These are phyloP conservation scores for Sorex fumeus DNA, from an alignment of 2,113 vertebrate genomes.

Conservation along the genomic window DNA sequence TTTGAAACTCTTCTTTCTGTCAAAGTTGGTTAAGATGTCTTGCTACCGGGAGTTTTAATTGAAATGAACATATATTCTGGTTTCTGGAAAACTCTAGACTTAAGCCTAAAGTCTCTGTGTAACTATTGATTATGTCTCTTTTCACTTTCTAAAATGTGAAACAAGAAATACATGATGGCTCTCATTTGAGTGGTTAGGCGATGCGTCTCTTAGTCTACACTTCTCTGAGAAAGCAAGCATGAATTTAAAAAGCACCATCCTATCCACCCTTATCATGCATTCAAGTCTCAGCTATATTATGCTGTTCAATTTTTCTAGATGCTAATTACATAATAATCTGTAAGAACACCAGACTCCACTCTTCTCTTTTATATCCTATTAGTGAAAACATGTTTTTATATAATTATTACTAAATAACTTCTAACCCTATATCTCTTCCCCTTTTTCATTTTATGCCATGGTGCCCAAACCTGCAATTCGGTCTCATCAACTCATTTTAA, in stretches of 20 bases:
- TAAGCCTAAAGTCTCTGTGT: neutral
- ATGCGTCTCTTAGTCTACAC: neutral
- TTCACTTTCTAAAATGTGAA: neutral
- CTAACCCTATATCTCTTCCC: neutral
- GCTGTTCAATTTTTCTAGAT: neutral
- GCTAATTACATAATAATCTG: neutral
- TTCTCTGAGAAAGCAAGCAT: neutral
- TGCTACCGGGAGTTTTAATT: slow-evolving; percentile 50
- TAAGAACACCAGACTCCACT: neutral
- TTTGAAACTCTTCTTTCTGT: slow-evolving; percentile 55
- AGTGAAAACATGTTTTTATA: neutral
- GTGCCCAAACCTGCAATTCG: neutral
- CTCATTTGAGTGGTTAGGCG: neutral
- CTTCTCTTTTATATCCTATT: neutral
- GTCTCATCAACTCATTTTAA: slow-evolving; percentile 12
- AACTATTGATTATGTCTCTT: neutral
- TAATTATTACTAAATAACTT: neutral
- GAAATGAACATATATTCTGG: neutral
- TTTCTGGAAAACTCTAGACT: slow-evolving; percentile 31
- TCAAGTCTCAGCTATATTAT: neutral
- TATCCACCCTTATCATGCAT: neutral
- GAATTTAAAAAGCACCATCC: too few species aligned
- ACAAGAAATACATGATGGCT: neutral
- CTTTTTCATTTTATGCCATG: neutral
- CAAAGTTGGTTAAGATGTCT: slow-evolving; percentile 25